These are phyloP conservation scores for Sweltsa coloradensis DNA, from an alignment of 1,140 invertebrate genomes.

Conservation along the genomic window DNA sequence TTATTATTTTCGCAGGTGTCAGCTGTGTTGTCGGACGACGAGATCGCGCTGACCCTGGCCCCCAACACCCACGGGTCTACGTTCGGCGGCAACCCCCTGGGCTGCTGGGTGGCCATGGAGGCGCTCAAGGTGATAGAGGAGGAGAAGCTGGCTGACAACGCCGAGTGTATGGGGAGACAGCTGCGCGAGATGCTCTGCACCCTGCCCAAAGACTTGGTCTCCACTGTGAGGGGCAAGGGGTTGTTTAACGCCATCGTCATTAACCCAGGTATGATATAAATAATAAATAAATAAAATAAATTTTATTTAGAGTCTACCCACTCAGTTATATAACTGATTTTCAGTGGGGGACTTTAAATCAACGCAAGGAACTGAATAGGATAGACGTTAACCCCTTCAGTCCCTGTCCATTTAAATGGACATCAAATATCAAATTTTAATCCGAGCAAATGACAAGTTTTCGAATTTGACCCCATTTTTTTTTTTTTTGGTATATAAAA, in stretches of 20 bases:
- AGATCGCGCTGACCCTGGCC: conserved; percentile 58
- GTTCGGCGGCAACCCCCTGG: conserved; percentile 74
- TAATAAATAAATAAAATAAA: too few species aligned
- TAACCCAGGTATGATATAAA: conserved; percentile 39
- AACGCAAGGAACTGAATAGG: too few species aligned
- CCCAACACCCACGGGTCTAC: conserved; percentile 74
- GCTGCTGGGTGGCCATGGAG: conserved; percentile 47
- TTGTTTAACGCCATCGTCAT: conserved; percentile 67
- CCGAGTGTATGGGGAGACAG: conserved; percentile 49
- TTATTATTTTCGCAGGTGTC: too few species aligned
- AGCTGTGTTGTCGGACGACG: conserved; percentile 55
- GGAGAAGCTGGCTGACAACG: conserved; percentile 62
- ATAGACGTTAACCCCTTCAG: too few species aligned
- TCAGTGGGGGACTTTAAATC: too few species aligned
- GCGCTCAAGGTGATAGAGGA: conserved; percentile 49
- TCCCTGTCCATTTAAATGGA: too few species aligned
- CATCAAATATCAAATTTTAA: too few species aligned
- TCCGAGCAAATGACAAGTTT: too few species aligned
- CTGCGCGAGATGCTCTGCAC: conserved; percentile 45
- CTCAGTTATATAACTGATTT: too few species aligned
- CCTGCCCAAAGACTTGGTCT: conserved; percentile 48
- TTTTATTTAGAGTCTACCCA: too few species aligned
- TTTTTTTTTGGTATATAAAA: too few species aligned
- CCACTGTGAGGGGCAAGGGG: conserved; percentile 56
- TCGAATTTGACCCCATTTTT: too few species aligned